Evolutionary conservation across 1,140 invertebrate genomes (phyloP).

Genomic region (Hermetia illucens): DNA sequence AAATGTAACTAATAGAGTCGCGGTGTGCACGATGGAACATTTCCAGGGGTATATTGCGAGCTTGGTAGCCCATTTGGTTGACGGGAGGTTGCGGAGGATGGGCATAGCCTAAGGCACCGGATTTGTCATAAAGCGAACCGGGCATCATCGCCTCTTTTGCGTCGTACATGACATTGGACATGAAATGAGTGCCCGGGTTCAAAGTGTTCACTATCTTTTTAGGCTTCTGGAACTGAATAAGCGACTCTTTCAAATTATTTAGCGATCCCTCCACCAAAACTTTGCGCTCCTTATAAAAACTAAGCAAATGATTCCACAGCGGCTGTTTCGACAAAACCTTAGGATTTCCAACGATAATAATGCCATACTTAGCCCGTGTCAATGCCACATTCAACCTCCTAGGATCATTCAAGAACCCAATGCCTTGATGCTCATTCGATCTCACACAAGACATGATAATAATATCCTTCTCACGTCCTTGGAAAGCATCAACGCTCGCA

Average conservation of each 20-base stretch:
- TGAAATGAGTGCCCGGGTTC: conserved; percentile 93
- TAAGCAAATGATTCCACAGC: conserved; percentile 95
- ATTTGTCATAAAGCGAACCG: conserved; percentile 59
- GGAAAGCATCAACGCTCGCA: conserved; percentile 97
- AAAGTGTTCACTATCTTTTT: conserved; percentile 86
- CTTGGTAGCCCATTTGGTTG: conserved; percentile 22
- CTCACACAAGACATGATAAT: conserved; percentile 98
- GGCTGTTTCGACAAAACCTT: conserved; percentile 97
- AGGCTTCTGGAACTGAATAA: conserved; percentile 95
- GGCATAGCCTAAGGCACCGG: conserved; percentile 39
- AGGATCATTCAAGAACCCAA: conserved; percentile 96
- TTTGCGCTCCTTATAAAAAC: conserved; percentile 96
- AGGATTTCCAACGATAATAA: conserved; percentile 98
- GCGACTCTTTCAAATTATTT: conserved; percentile 92
- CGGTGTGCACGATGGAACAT: conserved; percentile 59
- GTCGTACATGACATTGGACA: conserved; percentile 91
- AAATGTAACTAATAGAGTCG: conserved; percentile 89
- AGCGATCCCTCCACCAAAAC: conserved; percentile 96
- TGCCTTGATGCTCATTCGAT: conserved; percentile 82
- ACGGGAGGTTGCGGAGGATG: conserved; percentile 27
- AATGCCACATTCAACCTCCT: conserved; percentile 94
- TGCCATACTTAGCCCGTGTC: conserved; percentile 93
- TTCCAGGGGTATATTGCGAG: conserved; percentile 36
- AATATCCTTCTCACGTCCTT: conserved; percentile 95
- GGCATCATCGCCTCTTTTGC: conserved; percentile 81